These are phyloP conservation scores for Melikaiella ostensackeni DNA, from an alignment of 2,888 invertebrate genomes.

Conservation along the genomic window DNA sequence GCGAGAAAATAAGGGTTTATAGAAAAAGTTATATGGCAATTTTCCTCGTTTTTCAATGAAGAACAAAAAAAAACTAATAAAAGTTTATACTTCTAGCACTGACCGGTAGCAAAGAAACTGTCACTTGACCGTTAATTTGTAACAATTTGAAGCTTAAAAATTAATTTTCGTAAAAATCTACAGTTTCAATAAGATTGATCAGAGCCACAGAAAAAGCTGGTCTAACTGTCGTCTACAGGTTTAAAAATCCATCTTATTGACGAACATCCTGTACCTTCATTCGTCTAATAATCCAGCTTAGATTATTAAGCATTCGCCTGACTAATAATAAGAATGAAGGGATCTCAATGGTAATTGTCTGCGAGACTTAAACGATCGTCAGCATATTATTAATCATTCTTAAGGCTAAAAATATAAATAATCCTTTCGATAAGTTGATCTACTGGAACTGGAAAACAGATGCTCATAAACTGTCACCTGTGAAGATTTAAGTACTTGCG, in stretches of 20 bases:
- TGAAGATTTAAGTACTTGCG: not conserved
- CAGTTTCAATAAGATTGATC: no score
- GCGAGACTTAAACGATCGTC: not conserved
- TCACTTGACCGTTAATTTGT: no score
- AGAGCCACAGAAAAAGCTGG: no score
- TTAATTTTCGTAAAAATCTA: no score
- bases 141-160: no score
- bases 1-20: no score
- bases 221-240: not conserved
- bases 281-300: not conserved
- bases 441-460: conserved; percentile 15
- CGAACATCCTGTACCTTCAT: not conserved
- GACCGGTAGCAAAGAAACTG: no score
- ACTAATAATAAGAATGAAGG: conserved; percentile 10
- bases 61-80: no score
- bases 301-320: not conserved
- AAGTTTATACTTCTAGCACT: no score
- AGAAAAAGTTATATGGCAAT: no score
- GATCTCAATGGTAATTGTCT: conserved; percentile 16
- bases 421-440: conserved; percentile 21
- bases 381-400: conserved; percentile 3
- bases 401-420: conserved; percentile 11
- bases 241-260: not conserved
- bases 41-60: no score
- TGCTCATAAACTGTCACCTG: not conserved